Conservation (phyloP, 2,113 vertebrate genomes). For the Phainopepla nitens region DNA sequence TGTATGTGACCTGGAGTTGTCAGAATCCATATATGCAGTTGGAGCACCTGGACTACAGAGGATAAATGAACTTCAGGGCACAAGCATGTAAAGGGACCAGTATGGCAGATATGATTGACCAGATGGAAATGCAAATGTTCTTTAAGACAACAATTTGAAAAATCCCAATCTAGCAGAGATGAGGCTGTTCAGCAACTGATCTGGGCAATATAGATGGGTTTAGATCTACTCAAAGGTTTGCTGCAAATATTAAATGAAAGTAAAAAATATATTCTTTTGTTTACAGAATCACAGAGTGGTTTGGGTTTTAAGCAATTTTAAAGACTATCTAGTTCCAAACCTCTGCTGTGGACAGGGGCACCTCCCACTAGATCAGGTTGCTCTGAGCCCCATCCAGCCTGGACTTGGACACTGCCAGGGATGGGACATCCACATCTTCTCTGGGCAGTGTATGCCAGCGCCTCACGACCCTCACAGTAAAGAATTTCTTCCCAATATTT, state of each 20-base stretch:
- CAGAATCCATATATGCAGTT: neutral
- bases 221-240: neutral
- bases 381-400: neutral
- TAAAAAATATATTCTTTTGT: neutral
- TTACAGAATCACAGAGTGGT: neutral
- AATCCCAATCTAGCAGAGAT: neutral
- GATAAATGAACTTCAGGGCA: neutral
- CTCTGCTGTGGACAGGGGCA: neutral
- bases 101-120: neutral
- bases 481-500: neutral
- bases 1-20: fast-evolving
- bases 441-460: neutral
- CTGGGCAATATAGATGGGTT: neutral
- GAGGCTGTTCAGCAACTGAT: neutral
- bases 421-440: neutral
- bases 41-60: neutral
- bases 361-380: neutral
- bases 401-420: neutral
- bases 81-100: neutral
- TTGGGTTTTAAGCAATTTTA: neutral
- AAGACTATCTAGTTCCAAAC: neutral
- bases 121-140: neutral
- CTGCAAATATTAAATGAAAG: neutral
- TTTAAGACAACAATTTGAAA: neutral
- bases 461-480: neutral